Evolutionary conservation across 2,113 vertebrate genomes (phyloP).

Genomic region (Passer domesticus): DNA sequence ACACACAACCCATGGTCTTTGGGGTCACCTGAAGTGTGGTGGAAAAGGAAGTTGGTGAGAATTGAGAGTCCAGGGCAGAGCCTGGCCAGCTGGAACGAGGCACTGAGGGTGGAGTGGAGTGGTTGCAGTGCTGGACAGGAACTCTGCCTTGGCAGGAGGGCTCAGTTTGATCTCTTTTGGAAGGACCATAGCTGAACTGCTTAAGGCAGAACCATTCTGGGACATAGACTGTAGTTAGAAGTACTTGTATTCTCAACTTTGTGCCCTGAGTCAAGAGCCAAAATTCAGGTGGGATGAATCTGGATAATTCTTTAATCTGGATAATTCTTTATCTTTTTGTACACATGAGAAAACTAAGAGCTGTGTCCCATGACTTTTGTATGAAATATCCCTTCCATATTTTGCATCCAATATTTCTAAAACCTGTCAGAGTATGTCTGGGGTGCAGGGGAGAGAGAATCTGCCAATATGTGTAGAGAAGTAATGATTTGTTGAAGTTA

Average conservation of each 20-base stretch:
- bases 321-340: not conserved
- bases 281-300: not conserved
- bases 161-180: not conserved
- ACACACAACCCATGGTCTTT: not conserved
- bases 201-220: not conserved
- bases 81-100: not conserved
- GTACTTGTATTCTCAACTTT: not conserved
- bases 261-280: not conserved
- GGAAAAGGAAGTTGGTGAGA: not conserved
- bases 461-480: not conserved
- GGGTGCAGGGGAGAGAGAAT: not conserved
- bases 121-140: fast-evolving
- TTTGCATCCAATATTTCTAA: not conserved
- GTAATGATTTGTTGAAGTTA: not conserved
- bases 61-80: fast-evolving
- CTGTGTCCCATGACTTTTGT: fast-evolving
- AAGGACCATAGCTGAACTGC: not conserved
- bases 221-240: not conserved
- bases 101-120: not conserved
- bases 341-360: not conserved
- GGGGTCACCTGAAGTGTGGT: not conserved
- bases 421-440: not conserved
- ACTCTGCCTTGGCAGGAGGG: not conserved
- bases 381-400: not conserved
- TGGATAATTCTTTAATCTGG: not conserved